Evolutionary conservation across 2,113 vertebrate species (phyloP).

Genomic region (Corydoras maculifer): DNA sequence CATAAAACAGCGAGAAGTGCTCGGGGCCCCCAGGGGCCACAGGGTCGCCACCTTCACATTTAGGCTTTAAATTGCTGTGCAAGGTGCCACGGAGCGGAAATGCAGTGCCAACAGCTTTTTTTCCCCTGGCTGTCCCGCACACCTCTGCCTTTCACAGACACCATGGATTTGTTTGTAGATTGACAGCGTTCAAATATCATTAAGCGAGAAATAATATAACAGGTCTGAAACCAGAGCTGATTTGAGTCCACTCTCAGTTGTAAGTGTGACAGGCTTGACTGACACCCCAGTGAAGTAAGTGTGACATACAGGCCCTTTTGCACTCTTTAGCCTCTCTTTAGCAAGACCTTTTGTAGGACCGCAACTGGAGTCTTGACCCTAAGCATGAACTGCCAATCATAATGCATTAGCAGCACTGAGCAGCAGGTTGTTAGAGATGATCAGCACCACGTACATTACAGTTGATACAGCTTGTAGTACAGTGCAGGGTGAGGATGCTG

Average conservation of each 20-base stretch:
- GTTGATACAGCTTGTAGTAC: neutral
- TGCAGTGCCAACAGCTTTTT: constrained; percentile 59
- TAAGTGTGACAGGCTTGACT: constrained; percentile 29
- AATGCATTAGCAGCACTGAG: constrained; percentile 12
- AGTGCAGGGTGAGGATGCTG: neutral
- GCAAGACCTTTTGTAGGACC: constrained; percentile 35
- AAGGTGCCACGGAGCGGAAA: constrained; percentile 64
- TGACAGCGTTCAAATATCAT: too few species aligned
- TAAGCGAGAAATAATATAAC: neutral
- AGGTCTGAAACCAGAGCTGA: neutral
- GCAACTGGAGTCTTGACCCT: constrained; percentile 38
- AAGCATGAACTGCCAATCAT: constrained; percentile 43
- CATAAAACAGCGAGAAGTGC: constrained; percentile 61
- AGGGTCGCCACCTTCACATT: constrained; percentile 68
- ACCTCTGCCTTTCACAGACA: constrained; percentile 4
- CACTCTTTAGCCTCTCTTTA: constrained; percentile 28
- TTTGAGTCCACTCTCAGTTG: neutral
- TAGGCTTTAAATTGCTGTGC: constrained; percentile 65
- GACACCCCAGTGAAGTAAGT: constrained; percentile 17
- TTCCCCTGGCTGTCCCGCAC: constrained; percentile 24
- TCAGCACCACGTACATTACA: neutral
- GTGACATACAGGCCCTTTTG: constrained; percentile 34
- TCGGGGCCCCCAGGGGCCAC: constrained; percentile 44
- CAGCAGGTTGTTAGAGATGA: constrained; percentile 3
- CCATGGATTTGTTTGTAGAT: neutral